Conservation (phyloP, 2,113 vertebrate genomes). For the Tachuris rubrigastra region DNA sequence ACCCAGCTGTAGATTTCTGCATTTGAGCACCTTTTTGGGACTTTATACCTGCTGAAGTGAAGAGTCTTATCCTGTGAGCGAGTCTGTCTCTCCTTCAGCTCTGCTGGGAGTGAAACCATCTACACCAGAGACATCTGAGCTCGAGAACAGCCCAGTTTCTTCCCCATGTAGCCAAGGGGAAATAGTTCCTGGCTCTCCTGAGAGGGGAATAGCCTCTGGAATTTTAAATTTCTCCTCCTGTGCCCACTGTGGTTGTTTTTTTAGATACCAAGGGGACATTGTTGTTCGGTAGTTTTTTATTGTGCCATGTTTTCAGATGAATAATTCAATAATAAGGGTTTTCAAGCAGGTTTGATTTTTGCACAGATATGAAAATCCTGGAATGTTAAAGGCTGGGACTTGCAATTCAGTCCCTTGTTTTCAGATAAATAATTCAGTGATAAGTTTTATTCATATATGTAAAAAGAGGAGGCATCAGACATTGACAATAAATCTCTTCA, state of each 20-base stretch:
- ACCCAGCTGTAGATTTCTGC: not conserved
- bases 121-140: not conserved
- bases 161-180: not conserved
- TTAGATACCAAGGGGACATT: not conserved
- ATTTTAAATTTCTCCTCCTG: not conserved
- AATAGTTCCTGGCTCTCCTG: not conserved
- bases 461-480: not conserved
- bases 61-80: not conserved
- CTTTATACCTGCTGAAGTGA: not conserved
- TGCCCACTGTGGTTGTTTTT: not conserved
- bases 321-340: not conserved
- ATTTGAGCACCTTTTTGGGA: fast-evolving
- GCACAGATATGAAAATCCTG: not conserved
- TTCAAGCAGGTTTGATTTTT: not conserved
- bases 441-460: not conserved
- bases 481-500: not conserved
- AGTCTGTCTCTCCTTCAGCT: not conserved
- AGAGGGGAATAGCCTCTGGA: not conserved
- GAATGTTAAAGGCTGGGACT: not conserved
- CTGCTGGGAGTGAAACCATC: not conserved
- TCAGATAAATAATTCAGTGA: slow-evolving; percentile 5
- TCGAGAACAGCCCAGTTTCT: not conserved
- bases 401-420: not conserved
- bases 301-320: not conserved
- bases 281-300: not conserved